phyloP scores from a whole-genome alignment of 2,888 invertebrate species.

The Pterostichus madidus region DNA sequence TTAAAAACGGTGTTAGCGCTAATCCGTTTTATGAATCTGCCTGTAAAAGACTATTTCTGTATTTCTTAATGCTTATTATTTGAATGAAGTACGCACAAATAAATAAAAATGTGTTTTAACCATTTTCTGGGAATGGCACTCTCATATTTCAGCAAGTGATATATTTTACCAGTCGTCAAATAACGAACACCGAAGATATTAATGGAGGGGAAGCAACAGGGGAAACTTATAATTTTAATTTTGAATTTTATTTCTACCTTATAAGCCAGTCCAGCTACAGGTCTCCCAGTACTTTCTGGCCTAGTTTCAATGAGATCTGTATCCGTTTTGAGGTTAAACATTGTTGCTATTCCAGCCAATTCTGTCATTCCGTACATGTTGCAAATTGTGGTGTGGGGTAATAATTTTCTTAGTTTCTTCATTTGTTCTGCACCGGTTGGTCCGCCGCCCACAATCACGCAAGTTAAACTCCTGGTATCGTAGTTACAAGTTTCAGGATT shows the following conservation, averaged over 20 bases:
- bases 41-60: too few species aligned
- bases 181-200: too few species aligned
- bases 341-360: slow-evolving; percentile 71
- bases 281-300: slow-evolving; percentile 69
- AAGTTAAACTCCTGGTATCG: slow-evolving; percentile 49
- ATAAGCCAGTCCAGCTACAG: slow-evolving; percentile 73
- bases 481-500: slow-evolving; percentile 67
- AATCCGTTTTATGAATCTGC: too few species aligned
- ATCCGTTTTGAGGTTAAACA: slow-evolving; percentile 63
- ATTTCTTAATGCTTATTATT: too few species aligned
- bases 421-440: slow-evolving; percentile 68
- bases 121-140: too few species aligned
- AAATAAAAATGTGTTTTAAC: too few species aligned
- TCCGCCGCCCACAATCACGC: slow-evolving; percentile 70
- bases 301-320: slow-evolving; percentile 64
- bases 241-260: slow-evolving; percentile 73
- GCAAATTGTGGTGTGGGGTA: slow-evolving; percentile 73
- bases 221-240: too few species aligned
- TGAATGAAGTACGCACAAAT: too few species aligned
- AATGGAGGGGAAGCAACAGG: too few species aligned
- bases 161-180: too few species aligned
- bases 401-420: slow-evolving; percentile 69
- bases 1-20: too few species aligned
- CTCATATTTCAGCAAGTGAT: too few species aligned
- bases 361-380: slow-evolving; percentile 77